Evolutionary conservation across 2,888 invertebrate species (phyloP).

Genomic region (Cataglyphis albicans): DNA sequence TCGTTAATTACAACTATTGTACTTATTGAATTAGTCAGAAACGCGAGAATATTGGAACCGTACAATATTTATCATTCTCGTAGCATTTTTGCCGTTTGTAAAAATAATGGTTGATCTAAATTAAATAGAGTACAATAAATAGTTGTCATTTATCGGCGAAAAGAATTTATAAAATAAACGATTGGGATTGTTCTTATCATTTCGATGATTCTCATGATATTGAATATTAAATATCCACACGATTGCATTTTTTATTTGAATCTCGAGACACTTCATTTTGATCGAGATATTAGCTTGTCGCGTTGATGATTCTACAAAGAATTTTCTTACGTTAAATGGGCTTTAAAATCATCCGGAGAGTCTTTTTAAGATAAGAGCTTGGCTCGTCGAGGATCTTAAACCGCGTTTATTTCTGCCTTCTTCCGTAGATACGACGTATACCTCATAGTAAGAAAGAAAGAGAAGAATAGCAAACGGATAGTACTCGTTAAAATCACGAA

Average conservation of each 20-base stretch:
- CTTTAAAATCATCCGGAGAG: slow-evolving; percentile 47
- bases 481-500: slow-evolving; percentile 62
- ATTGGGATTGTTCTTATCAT: background rate
- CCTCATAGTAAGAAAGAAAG: slow-evolving; percentile 11
- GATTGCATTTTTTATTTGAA: slow-evolving; percentile 5
- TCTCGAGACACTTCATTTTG: slow-evolving; percentile 3
- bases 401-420: slow-evolving; percentile 26
- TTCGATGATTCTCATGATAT: background rate
- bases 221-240: slow-evolving; percentile 7
- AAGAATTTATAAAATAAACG: background rate
- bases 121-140: background rate
- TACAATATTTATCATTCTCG: slow-evolving; percentile 34
- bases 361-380: slow-evolving; percentile 49
- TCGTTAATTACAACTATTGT: slow-evolving; percentile 48
- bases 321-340: slow-evolving; percentile 43
- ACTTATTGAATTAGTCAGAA: slow-evolving; percentile 34
- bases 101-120: slow-evolving; percentile 1
- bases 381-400: slow-evolving; percentile 54
- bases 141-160: background rate
- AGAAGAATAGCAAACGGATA: slow-evolving; percentile 44
- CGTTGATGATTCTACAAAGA: slow-evolving; percentile 12
- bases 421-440: slow-evolving; percentile 27
- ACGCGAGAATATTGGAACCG: slow-evolving; percentile 21
- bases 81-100: background rate
- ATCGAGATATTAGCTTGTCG: slow-evolving; percentile 44